Percentiles rank a stretch among this genome's conserved stretches.
These are phyloP conservation scores for Himalopsyche anomala DNA, from an alignment of 2,888 invertebrate species.

Conservation along the genomic window DNA sequence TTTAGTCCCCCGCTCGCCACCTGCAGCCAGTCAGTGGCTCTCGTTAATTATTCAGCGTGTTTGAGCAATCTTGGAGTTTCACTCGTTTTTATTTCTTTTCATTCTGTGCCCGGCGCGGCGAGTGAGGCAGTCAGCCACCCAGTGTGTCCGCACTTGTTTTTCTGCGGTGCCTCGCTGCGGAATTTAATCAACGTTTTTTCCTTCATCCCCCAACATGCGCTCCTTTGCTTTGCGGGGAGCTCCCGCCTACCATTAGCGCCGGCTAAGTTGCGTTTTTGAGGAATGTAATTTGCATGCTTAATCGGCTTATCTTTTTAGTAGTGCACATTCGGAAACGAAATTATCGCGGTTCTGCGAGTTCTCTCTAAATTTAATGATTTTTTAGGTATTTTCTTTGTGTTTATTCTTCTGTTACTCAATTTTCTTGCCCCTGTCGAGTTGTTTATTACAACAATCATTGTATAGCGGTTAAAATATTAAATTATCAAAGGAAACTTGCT, in stretches of 20 bases:
- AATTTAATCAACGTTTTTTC: conserved; percentile 62
- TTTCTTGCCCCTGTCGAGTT: not conserved
- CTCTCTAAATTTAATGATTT: not conserved
- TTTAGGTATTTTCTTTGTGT: not conserved
- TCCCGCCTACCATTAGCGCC: conserved; percentile 19
- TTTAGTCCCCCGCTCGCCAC: conserved; percentile 14
- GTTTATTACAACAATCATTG: too few relatives aligned
- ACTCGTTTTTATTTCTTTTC: conserved; percentile 51
- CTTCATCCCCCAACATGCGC: conserved; percentile 46
- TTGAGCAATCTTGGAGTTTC: conserved; percentile 60
- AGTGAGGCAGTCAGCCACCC: not conserved
- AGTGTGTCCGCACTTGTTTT: conserved; percentile 40
- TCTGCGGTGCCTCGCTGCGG: conserved; percentile 46
- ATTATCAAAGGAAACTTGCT: too few relatives aligned
- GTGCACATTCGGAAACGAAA: conserved; percentile 35
- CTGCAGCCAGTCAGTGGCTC: conserved; percentile 18
- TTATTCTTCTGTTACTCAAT: not conserved
- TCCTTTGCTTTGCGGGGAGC: conserved; percentile 32
- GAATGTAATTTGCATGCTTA: conserved; percentile 61
- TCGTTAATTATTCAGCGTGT: conserved; percentile 64
- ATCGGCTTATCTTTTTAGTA: conserved; percentile 48
- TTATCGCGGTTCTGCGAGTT: conserved; percentile 8
- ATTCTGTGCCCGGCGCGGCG: conserved; percentile 45
- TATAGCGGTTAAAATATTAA: too few relatives aligned
- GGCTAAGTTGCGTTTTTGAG: conserved; percentile 46